Base-by-base conservation (phyloP, 2,113 vertebrate species). In the Gorsachius goisagi region DNA sequence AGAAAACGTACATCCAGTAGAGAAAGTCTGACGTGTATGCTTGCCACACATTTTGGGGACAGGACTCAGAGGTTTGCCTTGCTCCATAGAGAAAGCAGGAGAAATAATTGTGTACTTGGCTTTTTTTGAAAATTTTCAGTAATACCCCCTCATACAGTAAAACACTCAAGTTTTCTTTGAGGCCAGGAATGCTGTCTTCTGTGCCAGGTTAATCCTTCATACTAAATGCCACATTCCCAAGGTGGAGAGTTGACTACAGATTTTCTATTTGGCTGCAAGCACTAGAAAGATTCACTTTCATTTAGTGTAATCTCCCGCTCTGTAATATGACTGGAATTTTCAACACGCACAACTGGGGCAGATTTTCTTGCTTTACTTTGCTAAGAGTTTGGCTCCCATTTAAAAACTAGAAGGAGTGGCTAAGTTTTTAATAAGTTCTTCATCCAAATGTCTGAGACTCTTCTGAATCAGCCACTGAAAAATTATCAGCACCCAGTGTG, bases 261-360 rank as follows among this genome's bases (percentile, higher is more conserved):
- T 30, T 73, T 50, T 85, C 52, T 64, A 11, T 64, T 78, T 85
- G 77, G 62, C 37, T 72, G 45, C 16, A 39, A 96, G 30, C 22
- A 75, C 60, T 35, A 41, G 11, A 76, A 81, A 89, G 17, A 73
- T 73, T 93, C 93, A 50, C 85, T 80, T 94, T 66, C 32, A 79
- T 47, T 66, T 85, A 89, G n/a, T n/a, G 68, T 88, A 77, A 78
- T 41, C 63, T 93, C 79, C 60, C 44, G 9, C n/a, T n/a, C 53
- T 28, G 47, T 90, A 84, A 93, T 78, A 93, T 9, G 21, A 45
- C 41, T 87, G 84, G 88, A 84, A 94, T 85, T 88, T 97, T 94
- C 73, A 95, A 49, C 80, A 85, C 86, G 33, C 24, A 5, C 74
- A 89, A 32, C 45, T 24, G 26, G 27, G 45, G 39, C 56, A 79